Evolutionary conservation across 1,140 invertebrate species (phyloP), one percentile per base, ranked within the genome.

Genomic region (Campodea augens): DNA sequence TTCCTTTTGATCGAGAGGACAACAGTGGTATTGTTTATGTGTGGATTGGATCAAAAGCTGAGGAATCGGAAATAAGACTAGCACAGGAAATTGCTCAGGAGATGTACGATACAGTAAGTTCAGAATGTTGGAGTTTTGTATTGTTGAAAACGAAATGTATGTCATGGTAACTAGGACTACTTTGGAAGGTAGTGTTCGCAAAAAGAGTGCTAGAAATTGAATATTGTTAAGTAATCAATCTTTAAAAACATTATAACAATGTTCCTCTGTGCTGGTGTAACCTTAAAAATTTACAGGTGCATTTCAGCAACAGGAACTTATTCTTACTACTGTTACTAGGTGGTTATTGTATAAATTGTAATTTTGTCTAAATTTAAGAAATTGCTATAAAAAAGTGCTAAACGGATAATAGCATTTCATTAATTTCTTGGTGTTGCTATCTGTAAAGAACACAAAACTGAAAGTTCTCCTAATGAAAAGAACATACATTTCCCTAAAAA

Each of bases 11-110:
- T 57, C 80, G 82, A 56, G 77, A 84, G 46, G 84, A 88, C 55
- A 74, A 81, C 50, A 81, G 79, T 23, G 91, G 93, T 21, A 90
- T 95, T 50, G 85, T 98, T 19, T 99, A 97, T 64, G 88, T 93
- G 5, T 99, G 96, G 96, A 78, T 97, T 52, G 96, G 95, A 21
- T 78, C 72, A 13, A 86, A 89, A 62, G 73, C 81, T 21, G 79
- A 89, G 63, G 70, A 78, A 22, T 89, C 96, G 56, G 89, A 95
- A 57, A 78, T 84, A 2, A 69, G 80, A 50, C 66, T 98, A 38
- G 74, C 87, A 29, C 84, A 95, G 66, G 86, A 96, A 61, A 89
- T 96, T 48, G 90, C 89, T 3, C 82, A 89, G 53, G 75, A 88
- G 53, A 88, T 93, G 75, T 96, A 91, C 62, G 88, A 88, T 59